These are phyloP conservation scores for Heloderma charlesbogerti DNA, from an alignment of 2,113 vertebrate species.

Conservation along the genomic window DNA sequence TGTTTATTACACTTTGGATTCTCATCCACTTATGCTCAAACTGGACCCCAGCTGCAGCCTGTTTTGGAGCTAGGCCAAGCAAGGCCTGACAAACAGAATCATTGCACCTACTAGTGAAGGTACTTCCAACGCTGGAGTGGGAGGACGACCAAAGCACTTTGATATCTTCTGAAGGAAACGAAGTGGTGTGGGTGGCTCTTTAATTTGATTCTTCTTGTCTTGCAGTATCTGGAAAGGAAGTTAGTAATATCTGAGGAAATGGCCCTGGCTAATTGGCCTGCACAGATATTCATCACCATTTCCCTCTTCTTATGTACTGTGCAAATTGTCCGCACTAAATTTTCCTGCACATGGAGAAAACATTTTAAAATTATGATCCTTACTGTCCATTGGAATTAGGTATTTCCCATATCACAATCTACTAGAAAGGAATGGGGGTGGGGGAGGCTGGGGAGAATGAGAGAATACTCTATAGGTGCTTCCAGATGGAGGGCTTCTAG, in stretches of 20 bases:
- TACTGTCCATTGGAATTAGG: neutral
- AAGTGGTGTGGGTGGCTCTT: slow-evolving; percentile 70
- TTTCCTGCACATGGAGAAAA: neutral
- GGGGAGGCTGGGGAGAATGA: neutral
- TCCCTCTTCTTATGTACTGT: neutral
- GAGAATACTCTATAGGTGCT: neutral
- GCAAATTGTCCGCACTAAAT: neutral
- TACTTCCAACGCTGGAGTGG: slow-evolving; percentile 81
- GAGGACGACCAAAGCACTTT: slow-evolving; percentile 78
- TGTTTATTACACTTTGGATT: neutral
- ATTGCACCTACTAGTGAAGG: slow-evolving; percentile 80
- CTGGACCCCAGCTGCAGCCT: neutral
- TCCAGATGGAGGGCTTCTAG: too few relatives aligned
- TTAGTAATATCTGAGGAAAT: neutral
- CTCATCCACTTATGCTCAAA: neutral
- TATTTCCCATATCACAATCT: neutral
- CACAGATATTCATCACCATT: neutral
- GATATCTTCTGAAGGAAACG: slow-evolving; percentile 78
- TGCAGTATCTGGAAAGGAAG: slow-evolving; percentile 77
- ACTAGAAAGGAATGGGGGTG: neutral
- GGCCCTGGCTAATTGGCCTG: neutral
- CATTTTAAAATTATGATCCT: neutral
- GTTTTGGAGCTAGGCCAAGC: neutral
- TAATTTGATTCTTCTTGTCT: slow-evolving; percentile 71
- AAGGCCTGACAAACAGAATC: slow-evolving; percentile 10